Base-by-base conservation (phyloP, 2,113 vertebrate species). In the Macaca fascicularis region DNA sequence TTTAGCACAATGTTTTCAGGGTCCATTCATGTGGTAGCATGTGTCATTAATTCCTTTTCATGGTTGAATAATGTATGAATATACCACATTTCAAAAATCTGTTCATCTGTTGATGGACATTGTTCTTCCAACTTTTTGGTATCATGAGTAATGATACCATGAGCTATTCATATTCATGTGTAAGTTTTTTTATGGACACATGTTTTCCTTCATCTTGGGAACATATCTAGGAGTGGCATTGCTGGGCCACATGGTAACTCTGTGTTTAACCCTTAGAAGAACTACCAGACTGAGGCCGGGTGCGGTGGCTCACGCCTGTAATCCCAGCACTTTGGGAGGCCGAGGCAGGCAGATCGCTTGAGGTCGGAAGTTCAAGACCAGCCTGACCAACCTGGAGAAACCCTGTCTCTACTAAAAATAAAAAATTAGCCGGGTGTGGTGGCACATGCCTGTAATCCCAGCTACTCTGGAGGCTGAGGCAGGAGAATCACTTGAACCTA, bases 91-190 rank as follows among this genome's bases (percentile, higher is more conserved):
- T 45, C 32, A 69, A 69, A 7, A 10, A 55, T 55, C 32, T 6
- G 0, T 45, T 10, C 25, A 11, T 52, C 32, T 3, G 3, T 6
- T 19, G n/a, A 27, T 38, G 2, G 23, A 8, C 20, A 1, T 13
- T 16, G 86, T 50, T 35, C n/a, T 45, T 38, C 19, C 23, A 25
- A 5, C 74, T 80, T 43, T 32, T 3, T 30, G 61, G 61, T 79
- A 0, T 72, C 10, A 27, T 35, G 48, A 79, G 19, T 30, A 23
- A 57, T n/a, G 9, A n/a, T n/a, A n/a, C n/a, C n/a, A n/a, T n/a
- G n/a, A 57, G 76, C 23, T 14, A 1, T 32, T 14, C n/a, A 38
- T 45, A 35, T 17, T 75, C 13, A 19, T 0, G 25, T 14, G 20
- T 9, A 0, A 32, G 0, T 40, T 69, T 82, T 38, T n/a, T 9